Evolutionary conservation across 2,888 invertebrate genomes (phyloP).

Genomic region (Drosophila flavopinicola): DNA sequence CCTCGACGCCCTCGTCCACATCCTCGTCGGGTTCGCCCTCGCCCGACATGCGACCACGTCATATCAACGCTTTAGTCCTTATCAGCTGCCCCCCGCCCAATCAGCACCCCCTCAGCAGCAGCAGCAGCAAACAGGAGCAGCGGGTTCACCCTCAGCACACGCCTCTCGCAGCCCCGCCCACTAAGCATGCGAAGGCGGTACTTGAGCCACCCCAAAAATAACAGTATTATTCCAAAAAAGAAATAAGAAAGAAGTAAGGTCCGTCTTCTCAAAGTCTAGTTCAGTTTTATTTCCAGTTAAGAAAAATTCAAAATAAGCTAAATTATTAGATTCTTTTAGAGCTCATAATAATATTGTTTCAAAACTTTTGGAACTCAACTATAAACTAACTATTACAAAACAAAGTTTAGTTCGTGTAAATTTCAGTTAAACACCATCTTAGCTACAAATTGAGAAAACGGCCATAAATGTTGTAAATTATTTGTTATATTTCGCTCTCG

Average conservation of each 20-base stretch:
- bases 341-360: no score
- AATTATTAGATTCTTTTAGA: no score
- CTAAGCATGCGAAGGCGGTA: slow-evolving; percentile 32
- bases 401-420: no score
- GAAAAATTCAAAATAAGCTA: no score
- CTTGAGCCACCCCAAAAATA: slow-evolving; percentile 39
- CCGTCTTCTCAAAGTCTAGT: background rate
- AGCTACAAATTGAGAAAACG: slow-evolving; percentile 2
- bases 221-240: slow-evolving; percentile 69
- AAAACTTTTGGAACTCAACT: no score
- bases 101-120: slow-evolving; percentile 37
- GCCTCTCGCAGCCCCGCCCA: slow-evolving; percentile 72
- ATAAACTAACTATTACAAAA: no score
- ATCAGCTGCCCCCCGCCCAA: slow-evolving; percentile 77
- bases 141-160: slow-evolving; percentile 52
- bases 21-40: slow-evolving; percentile 84
- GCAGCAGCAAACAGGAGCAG: slow-evolving; percentile 29
- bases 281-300: no score
- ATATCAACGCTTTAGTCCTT: slow-evolving; percentile 84
- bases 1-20: slow-evolving; percentile 82
- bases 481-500: slow-evolving; percentile 58
- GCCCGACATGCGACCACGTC: slow-evolving; percentile 83
- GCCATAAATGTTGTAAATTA: slow-evolving; percentile 75
- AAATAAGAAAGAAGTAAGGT: slow-evolving; percentile 9
- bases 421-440: no score